Base-by-base conservation (phyloP, 2,113 vertebrate species). In the Anser brachyrhynchus region DNA sequence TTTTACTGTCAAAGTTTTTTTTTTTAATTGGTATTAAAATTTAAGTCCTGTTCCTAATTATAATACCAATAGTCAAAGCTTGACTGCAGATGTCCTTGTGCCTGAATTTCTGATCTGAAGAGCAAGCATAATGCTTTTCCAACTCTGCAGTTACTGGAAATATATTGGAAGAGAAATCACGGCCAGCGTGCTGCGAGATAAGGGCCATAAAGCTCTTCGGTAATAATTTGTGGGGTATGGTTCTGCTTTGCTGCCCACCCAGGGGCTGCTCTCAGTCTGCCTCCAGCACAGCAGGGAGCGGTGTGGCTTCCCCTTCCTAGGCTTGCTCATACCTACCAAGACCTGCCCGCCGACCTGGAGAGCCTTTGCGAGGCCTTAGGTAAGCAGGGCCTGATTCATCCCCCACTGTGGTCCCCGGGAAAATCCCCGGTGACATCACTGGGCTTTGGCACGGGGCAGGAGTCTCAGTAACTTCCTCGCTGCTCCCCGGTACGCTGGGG, bases 91-190 rank as follows among this genome's bases (percentile, higher is more conserved):
- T 92, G 55, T 44, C 37, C 37, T 31, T 49, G 13, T 57, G 76
- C 69, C 52, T 78, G 35, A 59, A 37, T 55, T 71, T 57, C 51
- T 91, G 77, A 28, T 82, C 23, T 28, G 58, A 77, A 61, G 58
- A 82, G 39, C 46, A 77, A 4, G 33, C 44, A 7, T 11, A 31
- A 18, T 52, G 23, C 25, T 81, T 76, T 78, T 74, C 52, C 66
- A 66, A 2, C 59, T 43, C 43, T 0, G 0, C 0, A 17, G 11
- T 78, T 81, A 33, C 44, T 69, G 43, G 74, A n/a, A 76, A n/a
- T 1, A 0, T 13, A 29, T 20, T 0, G 12, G 35, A 71, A 77
- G 33, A 46, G 55, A 77, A 70, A 59, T 29, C n/a, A 15, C 2
- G 18, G 19, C 57, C 3, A 49, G 39, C 2, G 2, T n/a, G 28